Base-by-base conservation (phyloP, 1,140 invertebrate species). In the Probaryconus sp. region DNA sequence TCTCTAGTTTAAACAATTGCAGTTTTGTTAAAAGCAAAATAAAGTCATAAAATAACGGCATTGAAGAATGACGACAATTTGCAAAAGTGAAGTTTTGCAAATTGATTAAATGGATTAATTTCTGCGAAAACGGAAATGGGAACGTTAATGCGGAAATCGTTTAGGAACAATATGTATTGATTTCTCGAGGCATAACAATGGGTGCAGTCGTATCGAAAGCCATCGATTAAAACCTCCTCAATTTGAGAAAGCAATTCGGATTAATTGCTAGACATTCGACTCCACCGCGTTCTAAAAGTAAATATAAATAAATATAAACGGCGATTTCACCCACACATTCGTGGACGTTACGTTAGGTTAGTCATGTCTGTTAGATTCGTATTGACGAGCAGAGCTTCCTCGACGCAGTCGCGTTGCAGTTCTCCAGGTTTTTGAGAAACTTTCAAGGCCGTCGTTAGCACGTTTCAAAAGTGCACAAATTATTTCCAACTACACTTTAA, bases 371-470 rank as follows among this genome's bases (percentile, higher is more conserved):
- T 64, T 72, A 55, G 51, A 53, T 45, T 20, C 37, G 53, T 72
- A 72, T 72, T 60, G 69, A 72, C 60, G 69, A 64, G 38, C 14
- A n/a, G 43, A 58, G 60, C 28, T 58, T 20, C 40, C 30, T 21
- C 53, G 69, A 65, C 69, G 69, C 69, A 72, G 69, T 58, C 69
- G 69, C 69, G 45, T 64, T 72, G 53, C 3, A 24, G 45, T 37
- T 38, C 37, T 21, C 53, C 40, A 48, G 37, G 51, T 60, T 53
- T 73, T 72, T 61, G 51, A 60, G 21, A 48, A 73, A 73, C 53
- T 73, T 73, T 53, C 61, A 73, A 64, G 69, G 61, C 28, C 58
- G 51, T 24, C 3, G 11, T n/a, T 0, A 13, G 14, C 14, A n/a
- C 11, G n/a, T 5, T 14, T 31, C 2, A 31, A 31, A 31, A 31